Evolutionary conservation across 2,797 vertebrate species (phyloP).

Genomic region (Myotis planiceps): DNA sequence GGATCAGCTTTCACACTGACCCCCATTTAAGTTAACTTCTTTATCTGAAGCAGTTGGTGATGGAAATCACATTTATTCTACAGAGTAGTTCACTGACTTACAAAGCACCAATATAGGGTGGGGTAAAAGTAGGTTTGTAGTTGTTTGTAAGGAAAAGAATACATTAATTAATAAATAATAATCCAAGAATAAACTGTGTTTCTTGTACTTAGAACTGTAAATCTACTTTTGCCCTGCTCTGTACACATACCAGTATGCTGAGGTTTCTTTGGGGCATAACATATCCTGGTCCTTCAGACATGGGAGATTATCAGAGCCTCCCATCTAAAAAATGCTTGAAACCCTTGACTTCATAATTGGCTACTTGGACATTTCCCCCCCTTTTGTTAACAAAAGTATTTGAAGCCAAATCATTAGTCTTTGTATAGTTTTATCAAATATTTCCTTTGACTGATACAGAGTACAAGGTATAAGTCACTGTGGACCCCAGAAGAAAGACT

Average conservation of each 20-base stretch:
- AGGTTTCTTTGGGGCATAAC: neutral
- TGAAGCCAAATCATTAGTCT: neutral
- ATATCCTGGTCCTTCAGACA: neutral
- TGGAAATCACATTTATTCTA: neutral
- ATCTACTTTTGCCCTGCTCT: neutral
- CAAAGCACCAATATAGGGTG: neutral
- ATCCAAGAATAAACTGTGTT: neutral
- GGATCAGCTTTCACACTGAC: neutral
- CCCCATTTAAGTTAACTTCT: neutral
- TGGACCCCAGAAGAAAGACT: neutral
- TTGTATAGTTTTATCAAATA: neutral
- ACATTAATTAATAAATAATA: neutral
- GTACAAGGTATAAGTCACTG: neutral
- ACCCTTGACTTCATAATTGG: neutral
- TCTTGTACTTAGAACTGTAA: neutral
- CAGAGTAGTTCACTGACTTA: neutral
- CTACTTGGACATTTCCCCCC: neutral
- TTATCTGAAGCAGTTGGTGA: neutral
- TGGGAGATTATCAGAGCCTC: neutral
- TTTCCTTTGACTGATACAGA: neutral
- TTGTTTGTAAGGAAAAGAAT: neutral
- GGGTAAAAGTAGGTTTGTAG: neutral
- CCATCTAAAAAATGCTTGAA: neutral
- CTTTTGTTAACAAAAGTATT: neutral
- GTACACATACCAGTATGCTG: neutral